Base-by-base conservation (phyloP, 2,797 vertebrate species). In the Spatula clypeata region DNA sequence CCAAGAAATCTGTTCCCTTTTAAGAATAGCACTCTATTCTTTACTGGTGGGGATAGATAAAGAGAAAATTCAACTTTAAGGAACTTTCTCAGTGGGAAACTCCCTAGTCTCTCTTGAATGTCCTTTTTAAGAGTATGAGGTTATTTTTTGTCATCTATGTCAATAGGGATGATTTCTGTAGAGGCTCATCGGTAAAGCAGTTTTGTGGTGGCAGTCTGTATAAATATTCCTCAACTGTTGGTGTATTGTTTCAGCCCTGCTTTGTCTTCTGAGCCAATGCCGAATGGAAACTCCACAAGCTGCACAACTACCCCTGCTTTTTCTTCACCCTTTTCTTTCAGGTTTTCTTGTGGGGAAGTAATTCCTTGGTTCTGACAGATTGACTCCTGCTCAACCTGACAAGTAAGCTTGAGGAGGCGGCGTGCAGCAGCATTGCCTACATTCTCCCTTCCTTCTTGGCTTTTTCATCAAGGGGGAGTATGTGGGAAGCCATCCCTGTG, bases 1-100 rank as follows among this genome's bases (percentile, higher is more conserved):
- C 85, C 71, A 93, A 97, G 97, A 97, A 98, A 97, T 98, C 93
- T 97, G 96, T 97, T 98, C 95, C 93, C 62, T 89, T 96, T 98
- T 97, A 97, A 96, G 96, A 93, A 84, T 75, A 90, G 94, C 86
- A 94, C 49, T 93, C 87, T 95, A 76, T 96, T 94, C 71, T 96
- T 96, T 97, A 96, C 90, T 98, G 97, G 93, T 96, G 72, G 89
- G 94, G 95, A 79, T 81, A 88, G 86, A 94, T 95, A 95, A 96
- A 93, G 79, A 73, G 96, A 97, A 96, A 96, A 97, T 77, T 95
- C 15, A 94, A 53, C 90, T 93, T 97, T 88, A 81, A 92, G 71
- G 70, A 94, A 94, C 49, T 76, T 94, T 60, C 95, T 96, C 81
- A 89, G 73, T 74, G 90, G 86, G 92, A 95, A 96, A 57, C 73